Base-by-base conservation (phyloP, 2,888 invertebrate species). In the Tipula vernalis region DNA sequence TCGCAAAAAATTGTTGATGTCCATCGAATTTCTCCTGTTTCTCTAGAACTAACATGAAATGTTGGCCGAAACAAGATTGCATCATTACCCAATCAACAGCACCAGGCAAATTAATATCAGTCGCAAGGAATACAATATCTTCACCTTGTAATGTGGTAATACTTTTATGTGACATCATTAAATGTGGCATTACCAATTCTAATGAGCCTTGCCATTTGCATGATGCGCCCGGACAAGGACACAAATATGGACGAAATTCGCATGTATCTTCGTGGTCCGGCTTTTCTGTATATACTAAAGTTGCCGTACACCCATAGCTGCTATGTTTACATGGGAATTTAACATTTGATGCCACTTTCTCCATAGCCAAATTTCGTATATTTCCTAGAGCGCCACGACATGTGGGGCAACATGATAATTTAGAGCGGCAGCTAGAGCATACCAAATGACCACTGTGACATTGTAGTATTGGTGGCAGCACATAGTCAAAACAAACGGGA, bases 61-160 rank as follows among this genome's bases (percentile, higher is more conserved):
- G 98, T 91, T 98, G 98, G 87, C 98, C 98, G 91, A 99, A 99
- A 92, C 99, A 99, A 41, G 98, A 98, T 92, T 99, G 99, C 99
- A 99, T 99, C 99, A 99, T 99, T 3, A 98, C 98, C 99, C 99
- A 99, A 92, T 99, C 99, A 10, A 99, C 99, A 44, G 99, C 99
- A 87, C 99, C 99, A 6, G 99, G 99, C 88, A 99, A 94, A 93
- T 99, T 99, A 88, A 99, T 99, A 92, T 99, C 99, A 57, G 99
- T 99, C 1, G 99, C 99, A 89, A 99, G 93, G 92, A 99, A 99
- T 86, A 99, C 99, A 89, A 99, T 99, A 91, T 99, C 99, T 92
- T 99, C 99, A 86, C 97, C 98, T 94, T 99, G 98, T 88, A 99
- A 93, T 86, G 99, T 99, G 18, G 99, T 99, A 89, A 99, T 99